phyloP scores from a whole-genome alignment of 2,797 vertebrate species.

The Malurus splendens region DNA sequence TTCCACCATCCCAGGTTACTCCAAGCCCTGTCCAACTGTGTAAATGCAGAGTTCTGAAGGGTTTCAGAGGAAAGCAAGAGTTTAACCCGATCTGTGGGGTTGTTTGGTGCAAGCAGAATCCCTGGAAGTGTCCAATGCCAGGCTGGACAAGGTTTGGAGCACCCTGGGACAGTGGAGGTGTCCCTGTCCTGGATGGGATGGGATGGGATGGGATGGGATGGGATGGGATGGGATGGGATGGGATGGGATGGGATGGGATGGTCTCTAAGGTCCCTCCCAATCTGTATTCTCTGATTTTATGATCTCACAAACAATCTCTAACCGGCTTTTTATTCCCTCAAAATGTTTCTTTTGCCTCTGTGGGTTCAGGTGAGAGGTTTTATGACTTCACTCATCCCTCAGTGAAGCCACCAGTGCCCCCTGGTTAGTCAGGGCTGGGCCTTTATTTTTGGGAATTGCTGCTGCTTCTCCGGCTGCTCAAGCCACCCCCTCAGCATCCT shows the following conservation, averaged over 20 bases:
- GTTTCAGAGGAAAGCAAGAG: background rate
- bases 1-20: accelerated
- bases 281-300: background rate
- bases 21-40: background rate
- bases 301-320: background rate
- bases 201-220: accelerated
- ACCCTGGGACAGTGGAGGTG: background rate
- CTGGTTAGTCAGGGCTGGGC: background rate
- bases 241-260: no score
- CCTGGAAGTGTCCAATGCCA: no score
- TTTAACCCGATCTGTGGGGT: background rate
- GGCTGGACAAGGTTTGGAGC: background rate
- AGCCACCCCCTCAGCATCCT: background rate
- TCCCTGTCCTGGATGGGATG: background rate
- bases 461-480: background rate
- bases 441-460: background rate
- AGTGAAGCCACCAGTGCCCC: background rate
- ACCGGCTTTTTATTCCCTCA: background rate
- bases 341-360: background rate
- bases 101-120: background rate
- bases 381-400: background rate
- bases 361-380: background rate
- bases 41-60: no score
- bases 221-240: no score
- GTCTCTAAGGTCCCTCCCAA: accelerated